These are phyloP conservation scores for Xanthorhoe spadicearia DNA, from an alignment of 2,888 invertebrate species.

Conservation along the genomic window DNA sequence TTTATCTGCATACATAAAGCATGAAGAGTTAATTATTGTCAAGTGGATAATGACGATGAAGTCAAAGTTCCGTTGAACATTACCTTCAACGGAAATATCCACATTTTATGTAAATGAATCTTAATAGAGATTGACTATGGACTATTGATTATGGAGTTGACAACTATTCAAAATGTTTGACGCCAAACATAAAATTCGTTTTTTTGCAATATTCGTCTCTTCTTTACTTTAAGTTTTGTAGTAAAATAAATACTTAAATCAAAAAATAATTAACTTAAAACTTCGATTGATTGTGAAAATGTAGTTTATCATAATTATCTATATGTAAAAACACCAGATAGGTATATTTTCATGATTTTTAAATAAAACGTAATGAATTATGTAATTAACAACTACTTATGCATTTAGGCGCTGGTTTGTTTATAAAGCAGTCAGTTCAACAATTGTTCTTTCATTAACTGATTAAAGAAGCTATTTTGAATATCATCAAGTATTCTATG, in stretches of 20 bases:
- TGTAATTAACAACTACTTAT: not conserved
- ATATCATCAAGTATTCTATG: conserved; percentile 7
- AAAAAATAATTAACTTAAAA: too few species aligned
- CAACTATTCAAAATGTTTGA: conserved; percentile 7
- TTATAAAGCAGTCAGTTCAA: conserved; percentile 13
- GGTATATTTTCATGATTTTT: not conserved
- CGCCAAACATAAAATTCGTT: too few species aligned
- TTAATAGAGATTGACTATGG: too few species aligned
- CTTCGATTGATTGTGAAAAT: not conserved
- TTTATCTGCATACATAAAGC: not conserved
- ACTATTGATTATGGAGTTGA: conserved; percentile 40
- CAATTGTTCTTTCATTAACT: conserved; percentile 9
- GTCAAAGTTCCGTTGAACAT: not conserved
- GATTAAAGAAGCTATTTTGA: conserved; percentile 8
- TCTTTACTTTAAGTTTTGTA: not conserved
- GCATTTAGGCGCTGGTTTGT: conserved; percentile 5
- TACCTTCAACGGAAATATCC: too few species aligned
- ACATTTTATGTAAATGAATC: not conserved
- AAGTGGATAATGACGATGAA: not conserved
- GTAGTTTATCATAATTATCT: not conserved
- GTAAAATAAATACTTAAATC: not conserved
- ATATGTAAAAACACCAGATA: too few species aligned
- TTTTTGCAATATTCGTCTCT: too few species aligned
- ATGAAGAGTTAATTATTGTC: not conserved
- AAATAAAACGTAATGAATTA: not conserved